Base-by-base conservation (phyloP, 2,113 vertebrate species). In the Lophochroa leadbeateri region DNA sequence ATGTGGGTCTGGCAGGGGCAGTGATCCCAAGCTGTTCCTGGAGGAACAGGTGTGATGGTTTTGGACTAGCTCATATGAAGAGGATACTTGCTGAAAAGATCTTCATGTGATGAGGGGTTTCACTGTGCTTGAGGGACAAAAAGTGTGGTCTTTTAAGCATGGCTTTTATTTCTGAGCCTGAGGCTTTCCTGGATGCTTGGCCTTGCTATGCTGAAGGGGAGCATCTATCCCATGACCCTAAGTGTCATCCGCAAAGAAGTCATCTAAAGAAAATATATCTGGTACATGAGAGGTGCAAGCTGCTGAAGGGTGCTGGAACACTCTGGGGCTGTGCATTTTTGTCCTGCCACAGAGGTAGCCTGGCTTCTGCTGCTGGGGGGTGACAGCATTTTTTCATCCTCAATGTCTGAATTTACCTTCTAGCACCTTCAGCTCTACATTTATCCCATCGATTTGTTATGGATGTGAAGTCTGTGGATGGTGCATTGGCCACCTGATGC, bases 181-280 rank as follows among this genome's bases (percentile, higher is more conserved):
- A 68, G 78, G 65, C 31, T 88, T 61, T 87, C 35, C 14, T 8
- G 44, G 41, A 47, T 33, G 37, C 57, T 61, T 58, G 76, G 82
- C 85, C 70, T 23, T 28, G 67, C 87, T 80, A 4, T 33, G 61
- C 67, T 31, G 80, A 87, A 93, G 61, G 35, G 41, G 14, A 92
- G 25, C 53, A 61, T 35, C 85, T 69, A 16, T 55, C 37, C 37
- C 79, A 82, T 50, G 87, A 85, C 78, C 60, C 90, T 78, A 64
- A 24, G 79, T 92, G 71, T 70, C 72, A 75, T 81, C 72, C 65
- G 41, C 82, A 79, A 65, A 85, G 82, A 68, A 85, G 24, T 31
- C 21, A 76, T 29, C 33, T 14, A 64, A 88, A 84, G 58, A 63
- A 58, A 75, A 17, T 7, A 29, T n/a, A 64, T 13, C 74, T 47